Conservation (phyloP, 1,140 invertebrate species). For the Papilio dardanus region DNA sequence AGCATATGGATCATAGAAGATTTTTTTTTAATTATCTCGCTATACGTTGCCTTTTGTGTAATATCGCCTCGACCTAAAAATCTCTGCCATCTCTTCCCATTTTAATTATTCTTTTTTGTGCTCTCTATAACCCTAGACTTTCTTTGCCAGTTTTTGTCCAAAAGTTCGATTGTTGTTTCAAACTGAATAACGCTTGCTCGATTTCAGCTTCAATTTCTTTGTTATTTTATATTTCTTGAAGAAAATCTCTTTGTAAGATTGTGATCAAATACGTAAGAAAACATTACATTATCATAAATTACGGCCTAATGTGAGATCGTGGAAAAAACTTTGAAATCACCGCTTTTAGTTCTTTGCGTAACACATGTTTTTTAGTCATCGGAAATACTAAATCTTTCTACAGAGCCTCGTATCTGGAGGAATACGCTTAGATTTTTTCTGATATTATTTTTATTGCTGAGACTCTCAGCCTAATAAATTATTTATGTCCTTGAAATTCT, state of each 20-base stretch:
- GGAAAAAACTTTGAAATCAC: constrained; percentile 1
- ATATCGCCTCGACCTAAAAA: constrained; percentile 24
- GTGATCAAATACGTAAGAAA: neutral
- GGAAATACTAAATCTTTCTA: constrained; percentile 5
- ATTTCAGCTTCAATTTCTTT: neutral
- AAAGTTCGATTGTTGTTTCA: neutral
- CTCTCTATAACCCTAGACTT: constrained; percentile 4
- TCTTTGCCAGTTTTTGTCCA: constrained; percentile 16
- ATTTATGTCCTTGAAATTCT: neutral
- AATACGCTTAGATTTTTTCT: constrained; percentile 3
- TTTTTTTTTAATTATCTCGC: constrained; percentile 22
- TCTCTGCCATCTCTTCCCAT: constrained; percentile 8
- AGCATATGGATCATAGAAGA: constrained; percentile 6
- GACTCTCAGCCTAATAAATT: neutral
- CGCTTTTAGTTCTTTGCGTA: constrained; percentile 15
- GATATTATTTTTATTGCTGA: neutral
- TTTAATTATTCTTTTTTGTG: constrained; percentile 26
- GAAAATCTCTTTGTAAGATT: neutral
- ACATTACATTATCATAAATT: constrained; percentile 10
- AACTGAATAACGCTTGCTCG: neutral
- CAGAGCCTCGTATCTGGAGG: neutral
- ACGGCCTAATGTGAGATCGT: constrained; percentile 15
- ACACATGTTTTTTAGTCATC: constrained; percentile 22
- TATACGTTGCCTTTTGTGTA: constrained; percentile 20
- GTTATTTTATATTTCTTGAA: neutral